Evolutionary conservation across 2,113 vertebrate species (phyloP).

Genomic region (Copsychus sechellarum): DNA sequence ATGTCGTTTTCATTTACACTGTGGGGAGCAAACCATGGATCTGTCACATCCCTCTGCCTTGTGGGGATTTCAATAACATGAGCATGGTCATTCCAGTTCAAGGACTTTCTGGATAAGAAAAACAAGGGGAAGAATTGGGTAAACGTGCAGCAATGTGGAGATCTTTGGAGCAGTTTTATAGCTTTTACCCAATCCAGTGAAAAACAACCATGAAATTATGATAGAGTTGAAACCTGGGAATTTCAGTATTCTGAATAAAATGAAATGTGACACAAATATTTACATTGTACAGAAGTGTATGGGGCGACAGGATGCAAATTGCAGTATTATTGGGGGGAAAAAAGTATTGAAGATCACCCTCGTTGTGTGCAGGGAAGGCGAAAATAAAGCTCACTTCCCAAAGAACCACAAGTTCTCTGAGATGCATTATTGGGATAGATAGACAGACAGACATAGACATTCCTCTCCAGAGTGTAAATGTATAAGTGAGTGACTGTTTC

Average conservation of each 20-base stretch:
- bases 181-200: not conserved
- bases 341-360: not conserved
- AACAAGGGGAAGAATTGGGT: not conserved
- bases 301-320: not conserved
- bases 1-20: not conserved
- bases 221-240: not conserved
- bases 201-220: not conserved
- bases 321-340: not conserved
- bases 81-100: not conserved
- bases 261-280: not conserved
- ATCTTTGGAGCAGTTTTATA: not conserved
- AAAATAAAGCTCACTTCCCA: not conserved
- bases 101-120: not conserved
- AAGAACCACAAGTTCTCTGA: not conserved
- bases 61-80: not conserved
- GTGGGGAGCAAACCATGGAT: not conserved
- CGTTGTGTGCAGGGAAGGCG: not conserved
- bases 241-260: not conserved
- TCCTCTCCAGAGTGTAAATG: not conserved
- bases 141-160: not conserved
- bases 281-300: fast-evolving
- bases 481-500: not conserved
- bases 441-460: fast-evolving
- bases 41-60: not conserved
- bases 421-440: not conserved